phyloP scores from a whole-genome alignment of 2,888 invertebrate genomes.

The Tipula unca region DNA sequence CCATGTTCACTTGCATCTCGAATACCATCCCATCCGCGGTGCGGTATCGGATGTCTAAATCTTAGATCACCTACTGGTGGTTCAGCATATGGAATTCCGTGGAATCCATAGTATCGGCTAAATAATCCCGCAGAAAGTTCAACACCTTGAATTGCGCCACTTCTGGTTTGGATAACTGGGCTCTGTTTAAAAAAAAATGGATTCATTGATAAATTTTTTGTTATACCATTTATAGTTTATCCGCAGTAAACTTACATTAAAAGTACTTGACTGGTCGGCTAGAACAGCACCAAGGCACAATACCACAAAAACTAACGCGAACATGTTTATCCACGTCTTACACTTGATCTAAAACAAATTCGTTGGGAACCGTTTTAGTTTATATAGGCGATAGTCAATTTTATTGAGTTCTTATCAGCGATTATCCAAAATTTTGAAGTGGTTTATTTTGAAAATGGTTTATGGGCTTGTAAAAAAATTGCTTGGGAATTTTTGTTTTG shows the following conservation, averaged over 20 bases:
- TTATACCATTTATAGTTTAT: too few relatives aligned
- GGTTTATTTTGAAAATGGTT: neutral
- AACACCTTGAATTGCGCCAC: neutral
- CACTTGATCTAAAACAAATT: neutral
- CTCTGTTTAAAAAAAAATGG: neutral
- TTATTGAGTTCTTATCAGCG: neutral
- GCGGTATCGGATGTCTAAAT: conserved; percentile 22
- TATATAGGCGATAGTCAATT: neutral
- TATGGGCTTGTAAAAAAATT: neutral
- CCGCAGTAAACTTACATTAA: neutral
- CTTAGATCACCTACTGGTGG: conserved; percentile 24
- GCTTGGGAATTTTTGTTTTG: neutral
- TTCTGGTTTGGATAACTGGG: neutral
- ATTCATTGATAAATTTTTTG: too few relatives aligned
- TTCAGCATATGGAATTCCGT: conserved; percentile 25
- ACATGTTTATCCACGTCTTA: neutral
- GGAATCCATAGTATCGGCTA: neutral
- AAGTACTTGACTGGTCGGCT: neutral
- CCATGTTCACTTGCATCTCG: conserved; percentile 21
- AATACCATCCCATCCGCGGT: conserved; percentile 23
- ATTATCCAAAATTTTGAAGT: neutral
- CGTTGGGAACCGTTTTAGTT: neutral
- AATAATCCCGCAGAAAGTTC: neutral
- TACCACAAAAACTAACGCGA: neutral
- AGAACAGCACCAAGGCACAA: neutral